phyloP scores from a whole-genome alignment of 1,140 invertebrate species.

The Condylostylus longicornis region DNA sequence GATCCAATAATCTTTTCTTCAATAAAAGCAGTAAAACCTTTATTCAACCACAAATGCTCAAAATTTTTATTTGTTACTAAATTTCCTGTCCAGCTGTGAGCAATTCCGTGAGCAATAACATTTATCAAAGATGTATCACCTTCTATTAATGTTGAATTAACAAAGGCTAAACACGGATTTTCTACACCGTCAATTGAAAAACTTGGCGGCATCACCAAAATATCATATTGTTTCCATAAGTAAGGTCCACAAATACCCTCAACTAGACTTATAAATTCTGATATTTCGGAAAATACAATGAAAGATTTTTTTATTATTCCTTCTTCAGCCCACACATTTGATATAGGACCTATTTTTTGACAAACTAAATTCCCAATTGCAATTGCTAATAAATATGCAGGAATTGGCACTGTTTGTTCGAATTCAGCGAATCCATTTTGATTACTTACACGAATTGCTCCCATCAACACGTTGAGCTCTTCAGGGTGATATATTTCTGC shows the following conservation, averaged over 20 bases:
- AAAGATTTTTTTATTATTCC: constrained; percentile 66
- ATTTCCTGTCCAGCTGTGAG: constrained; percentile 89
- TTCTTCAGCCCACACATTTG: constrained; percentile 71
- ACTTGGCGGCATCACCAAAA: constrained; percentile 75
- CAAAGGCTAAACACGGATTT: constrained; percentile 85
- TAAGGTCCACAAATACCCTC: constrained; percentile 63
- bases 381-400: constrained; percentile 63
- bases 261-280: constrained; percentile 60
- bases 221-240: constrained; percentile 68
- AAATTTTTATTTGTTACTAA: constrained; percentile 77
- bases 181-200: constrained; percentile 93
- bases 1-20: constrained; percentile 64
- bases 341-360: constrained; percentile 26
- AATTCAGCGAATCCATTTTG: constrained; percentile 40
- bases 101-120: constrained; percentile 82
- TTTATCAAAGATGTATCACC: constrained; percentile 70
- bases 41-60: constrained; percentile 90
- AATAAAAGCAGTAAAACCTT: constrained; percentile 82
- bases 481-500: constrained; percentile 57
- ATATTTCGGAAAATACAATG: constrained; percentile 73
- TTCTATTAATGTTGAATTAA: constrained; percentile 34
- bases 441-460: constrained; percentile 44
- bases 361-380: background rate
- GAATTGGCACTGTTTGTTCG: constrained; percentile 53
- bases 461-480: constrained; percentile 70